These are phyloP conservation scores for Rhinogobio ventralis DNA, from an alignment of 2,797 vertebrate genomes.

Conservation along the genomic window DNA sequence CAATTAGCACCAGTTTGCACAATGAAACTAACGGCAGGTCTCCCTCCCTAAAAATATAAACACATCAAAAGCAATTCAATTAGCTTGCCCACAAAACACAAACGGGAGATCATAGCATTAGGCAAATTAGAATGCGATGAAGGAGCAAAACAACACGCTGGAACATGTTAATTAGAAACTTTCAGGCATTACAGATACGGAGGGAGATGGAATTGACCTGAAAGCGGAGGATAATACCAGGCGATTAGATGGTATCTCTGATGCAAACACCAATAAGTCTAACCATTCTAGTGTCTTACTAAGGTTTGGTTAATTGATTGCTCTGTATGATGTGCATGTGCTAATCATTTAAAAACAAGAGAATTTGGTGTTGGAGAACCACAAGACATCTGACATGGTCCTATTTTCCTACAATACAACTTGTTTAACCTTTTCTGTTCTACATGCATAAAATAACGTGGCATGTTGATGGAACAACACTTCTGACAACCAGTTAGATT, in stretches of 20 bases:
- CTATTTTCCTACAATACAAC: not conserved
- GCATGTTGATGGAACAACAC: not conserved
- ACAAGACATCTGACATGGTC: not conserved
- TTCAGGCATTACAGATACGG: conserved; percentile 52
- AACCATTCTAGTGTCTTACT: conserved; percentile 20
- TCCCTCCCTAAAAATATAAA: conserved; percentile 72
- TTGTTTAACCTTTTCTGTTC: not conserved
- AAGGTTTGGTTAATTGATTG: not conserved
- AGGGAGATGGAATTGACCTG: conserved; percentile 61
- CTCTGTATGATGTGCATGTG: conserved; percentile 2
- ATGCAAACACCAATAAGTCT: conserved; percentile 50
- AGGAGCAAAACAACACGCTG: conserved; percentile 60
- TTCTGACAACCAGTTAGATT: not conserved
- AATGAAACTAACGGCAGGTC: conserved; percentile 68
- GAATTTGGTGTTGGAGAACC: not conserved
- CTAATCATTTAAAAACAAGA: conserved; percentile 6
- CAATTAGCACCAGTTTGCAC: conserved; percentile 72
- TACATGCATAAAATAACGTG: not conserved
- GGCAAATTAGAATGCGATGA: conserved; percentile 67
- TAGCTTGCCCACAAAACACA: conserved; percentile 72
- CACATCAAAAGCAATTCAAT: conserved; percentile 76
- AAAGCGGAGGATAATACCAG: conserved; percentile 53
- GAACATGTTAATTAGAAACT: conserved; percentile 65
- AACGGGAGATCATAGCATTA: conserved; percentile 73
- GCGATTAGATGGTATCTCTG: conserved; percentile 51